Percentiles rank a stretch among this genome's conserved stretches.
phyloP scores from a whole-genome alignment of 2,797 vertebrate genomes.

The Cottoperca gobio region DNA sequence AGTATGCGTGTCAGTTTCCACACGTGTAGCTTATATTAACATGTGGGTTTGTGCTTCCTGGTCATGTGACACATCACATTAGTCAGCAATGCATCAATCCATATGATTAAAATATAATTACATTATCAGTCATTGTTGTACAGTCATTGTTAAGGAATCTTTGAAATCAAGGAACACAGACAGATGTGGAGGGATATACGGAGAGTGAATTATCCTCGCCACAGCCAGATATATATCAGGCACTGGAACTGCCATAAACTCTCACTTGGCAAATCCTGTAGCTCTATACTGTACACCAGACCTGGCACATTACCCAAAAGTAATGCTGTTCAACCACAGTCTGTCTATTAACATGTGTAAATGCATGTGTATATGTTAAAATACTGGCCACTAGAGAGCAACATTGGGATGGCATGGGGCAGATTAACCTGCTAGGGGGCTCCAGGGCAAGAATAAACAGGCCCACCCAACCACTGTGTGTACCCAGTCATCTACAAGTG shows the following conservation, averaged over 20 bases:
- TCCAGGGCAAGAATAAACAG: conserved; percentile 1
- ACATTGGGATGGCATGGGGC: background rate
- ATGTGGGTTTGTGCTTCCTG: background rate
- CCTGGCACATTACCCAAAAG: conserved; percentile 8
- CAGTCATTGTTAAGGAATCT: background rate
- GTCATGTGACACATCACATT: background rate
- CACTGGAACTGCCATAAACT: conserved; percentile 1
- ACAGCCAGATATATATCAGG: conserved; percentile 1
- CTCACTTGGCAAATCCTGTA: conserved; percentile 15
- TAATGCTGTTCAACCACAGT: background rate
- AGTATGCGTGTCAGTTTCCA: background rate
- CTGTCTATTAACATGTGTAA: background rate
- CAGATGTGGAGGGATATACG: background rate
- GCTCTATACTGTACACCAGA: conserved; percentile 3
- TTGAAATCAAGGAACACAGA: conserved; percentile 9
- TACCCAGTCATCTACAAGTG: background rate
- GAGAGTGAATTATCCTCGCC: background rate
- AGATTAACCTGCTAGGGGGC: background rate
- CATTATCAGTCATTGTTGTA: no score
- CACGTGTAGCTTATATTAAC: conserved; percentile 3
- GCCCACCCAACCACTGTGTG: background rate
- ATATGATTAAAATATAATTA: background rate
- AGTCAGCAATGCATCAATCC: conserved; percentile 20
- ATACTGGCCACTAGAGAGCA: background rate
- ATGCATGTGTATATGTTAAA: background rate